Conservation (phyloP, 1,140 invertebrate genomes). For the Ganaspis sp. region DNA sequence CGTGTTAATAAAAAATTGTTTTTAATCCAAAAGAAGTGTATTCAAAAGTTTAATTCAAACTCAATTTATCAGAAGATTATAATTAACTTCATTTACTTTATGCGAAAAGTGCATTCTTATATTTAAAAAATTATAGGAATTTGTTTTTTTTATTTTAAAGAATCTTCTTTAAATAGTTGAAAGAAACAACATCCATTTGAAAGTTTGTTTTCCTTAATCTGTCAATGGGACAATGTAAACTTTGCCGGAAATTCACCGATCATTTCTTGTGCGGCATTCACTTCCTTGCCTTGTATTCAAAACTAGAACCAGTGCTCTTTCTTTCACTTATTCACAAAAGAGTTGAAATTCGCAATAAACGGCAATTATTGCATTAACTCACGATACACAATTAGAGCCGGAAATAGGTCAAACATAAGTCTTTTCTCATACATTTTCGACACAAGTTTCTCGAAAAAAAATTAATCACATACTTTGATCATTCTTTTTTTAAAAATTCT, state of each 20-base stretch:
- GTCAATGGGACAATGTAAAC: neutral
- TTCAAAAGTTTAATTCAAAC: too few relatives aligned
- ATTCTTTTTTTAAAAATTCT: too few relatives aligned
- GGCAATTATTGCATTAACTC: constrained; percentile 16
- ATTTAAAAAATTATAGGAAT: neutral
- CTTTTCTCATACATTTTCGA: neutral
- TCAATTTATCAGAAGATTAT: too few relatives aligned
- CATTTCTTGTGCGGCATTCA: constrained; percentile 8
- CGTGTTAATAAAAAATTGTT: too few relatives aligned
- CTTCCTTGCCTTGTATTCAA: neutral
- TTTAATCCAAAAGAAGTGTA: too few relatives aligned
- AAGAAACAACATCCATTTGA: neutral
- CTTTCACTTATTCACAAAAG: neutral
- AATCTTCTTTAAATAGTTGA: too few relatives aligned
- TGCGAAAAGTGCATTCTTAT: neutral
- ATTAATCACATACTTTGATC: too few relatives aligned
- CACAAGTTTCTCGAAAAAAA: neutral
- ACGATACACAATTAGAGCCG: neutral
- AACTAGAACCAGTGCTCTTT: constrained; percentile 18
- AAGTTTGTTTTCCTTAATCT: neutral
- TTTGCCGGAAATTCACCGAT: neutral
- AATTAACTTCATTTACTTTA: too few relatives aligned
- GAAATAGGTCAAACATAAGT: constrained; percentile 12
- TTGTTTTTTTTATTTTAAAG: neutral
- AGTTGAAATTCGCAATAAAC: neutral